Conservation (phyloP, 1,140 invertebrate genomes). For the Nymphalis io region DNA sequence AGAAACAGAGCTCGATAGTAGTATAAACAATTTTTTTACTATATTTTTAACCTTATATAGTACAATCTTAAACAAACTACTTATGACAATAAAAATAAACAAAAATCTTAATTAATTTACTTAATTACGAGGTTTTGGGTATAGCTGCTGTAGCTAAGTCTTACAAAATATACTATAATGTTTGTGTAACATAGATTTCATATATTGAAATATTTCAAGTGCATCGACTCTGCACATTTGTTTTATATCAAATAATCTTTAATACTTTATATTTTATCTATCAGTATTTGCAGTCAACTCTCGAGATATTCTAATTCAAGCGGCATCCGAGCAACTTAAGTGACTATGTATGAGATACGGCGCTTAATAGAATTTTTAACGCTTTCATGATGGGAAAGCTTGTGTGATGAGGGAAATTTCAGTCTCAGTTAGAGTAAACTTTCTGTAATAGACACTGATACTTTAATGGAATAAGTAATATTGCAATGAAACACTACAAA, state of each 20-base stretch:
- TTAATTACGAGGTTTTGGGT: too few relatives aligned
- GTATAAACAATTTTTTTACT: too few relatives aligned
- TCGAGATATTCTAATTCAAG: constrained; percentile 29
- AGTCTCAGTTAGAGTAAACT: constrained; percentile 33
- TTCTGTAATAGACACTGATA: constrained; percentile 37
- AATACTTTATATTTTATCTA: not conserved
- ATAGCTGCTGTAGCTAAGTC: too few relatives aligned
- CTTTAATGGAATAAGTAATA: constrained; percentile 46
- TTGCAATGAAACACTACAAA: constrained; percentile 21
- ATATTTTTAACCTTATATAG: too few relatives aligned
- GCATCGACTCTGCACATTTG: too few relatives aligned
- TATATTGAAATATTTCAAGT: too few relatives aligned
- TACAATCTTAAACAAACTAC: too few relatives aligned
- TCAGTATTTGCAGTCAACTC: constrained; percentile 20
- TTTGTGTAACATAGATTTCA: too few relatives aligned
- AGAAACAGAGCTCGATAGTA: too few relatives aligned
- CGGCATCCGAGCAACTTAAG: constrained; percentile 32
- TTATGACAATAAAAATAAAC: too few relatives aligned
- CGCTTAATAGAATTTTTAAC: constrained; percentile 49
- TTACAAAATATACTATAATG: too few relatives aligned
- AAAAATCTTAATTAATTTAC: too few relatives aligned
- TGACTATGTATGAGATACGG: constrained; percentile 40
- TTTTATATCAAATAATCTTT: not conserved
- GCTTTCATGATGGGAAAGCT: constrained; percentile 32
- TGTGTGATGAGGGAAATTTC: constrained; percentile 43